phyloP scores from a whole-genome alignment of 2,113 vertebrate species.

The Lepus timidus region DNA sequence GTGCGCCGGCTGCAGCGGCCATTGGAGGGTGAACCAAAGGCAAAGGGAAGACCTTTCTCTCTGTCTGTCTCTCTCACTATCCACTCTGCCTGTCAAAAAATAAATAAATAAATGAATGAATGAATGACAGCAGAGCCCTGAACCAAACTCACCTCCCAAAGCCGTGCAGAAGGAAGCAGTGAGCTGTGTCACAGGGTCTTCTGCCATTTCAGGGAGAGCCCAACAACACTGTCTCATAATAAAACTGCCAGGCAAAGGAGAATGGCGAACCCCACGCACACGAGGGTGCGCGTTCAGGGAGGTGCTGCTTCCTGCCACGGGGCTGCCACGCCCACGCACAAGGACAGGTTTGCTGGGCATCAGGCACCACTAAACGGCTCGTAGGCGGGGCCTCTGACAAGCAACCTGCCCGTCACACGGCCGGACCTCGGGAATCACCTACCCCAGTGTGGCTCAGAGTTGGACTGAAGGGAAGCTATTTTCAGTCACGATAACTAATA shows the following conservation, averaged over 20 bases:
- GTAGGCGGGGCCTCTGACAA: not conserved
- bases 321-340: not conserved
- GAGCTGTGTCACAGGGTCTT: not conserved
- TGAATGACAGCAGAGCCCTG: not conserved
- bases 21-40: no score
- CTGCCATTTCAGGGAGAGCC: not conserved
- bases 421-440: not conserved
- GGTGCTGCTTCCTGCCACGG: no score
- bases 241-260: not conserved
- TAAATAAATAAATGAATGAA: no score
- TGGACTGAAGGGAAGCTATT: not conserved
- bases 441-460: not conserved
- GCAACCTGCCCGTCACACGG: not conserved
- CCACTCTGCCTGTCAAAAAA: no score
- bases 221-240: not conserved
- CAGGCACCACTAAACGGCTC: not conserved
- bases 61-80: no score
- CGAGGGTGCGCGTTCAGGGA: no score
- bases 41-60: no score
- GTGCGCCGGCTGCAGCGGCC: no score
- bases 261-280: not conserved
- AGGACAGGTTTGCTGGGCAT: not conserved
- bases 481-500: not conserved
- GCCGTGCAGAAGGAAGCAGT: not conserved
- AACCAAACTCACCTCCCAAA: not conserved